phyloP scores from a whole-genome alignment of 2,113 vertebrate genomes.

The Parus major region DNA sequence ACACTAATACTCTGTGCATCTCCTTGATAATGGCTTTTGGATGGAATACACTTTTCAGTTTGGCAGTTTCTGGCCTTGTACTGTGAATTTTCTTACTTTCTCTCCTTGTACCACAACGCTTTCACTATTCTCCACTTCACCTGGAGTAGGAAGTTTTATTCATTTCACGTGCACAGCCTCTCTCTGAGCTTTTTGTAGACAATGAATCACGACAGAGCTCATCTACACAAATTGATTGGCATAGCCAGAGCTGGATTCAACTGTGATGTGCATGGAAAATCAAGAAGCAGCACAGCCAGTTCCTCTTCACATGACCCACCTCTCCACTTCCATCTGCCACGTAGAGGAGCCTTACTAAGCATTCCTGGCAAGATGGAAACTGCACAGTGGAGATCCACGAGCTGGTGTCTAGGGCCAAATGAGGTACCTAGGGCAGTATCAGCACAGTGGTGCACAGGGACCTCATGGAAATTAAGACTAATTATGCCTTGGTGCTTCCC shows the following conservation, averaged over 20 bases:
- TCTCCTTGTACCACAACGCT: background rate
- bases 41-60: background rate
- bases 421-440: background rate
- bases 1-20: constrained; percentile 23
- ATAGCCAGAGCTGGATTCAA: background rate
- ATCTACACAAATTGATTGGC: background rate
- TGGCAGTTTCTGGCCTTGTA: background rate
- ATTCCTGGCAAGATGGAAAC: background rate
- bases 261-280: background rate
- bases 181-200: background rate
- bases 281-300: background rate
- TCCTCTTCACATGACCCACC: constrained; percentile 18
- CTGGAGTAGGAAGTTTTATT: background rate
- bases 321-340: background rate
- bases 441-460: background rate
- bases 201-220: constrained; percentile 29
- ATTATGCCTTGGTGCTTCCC: background rate
- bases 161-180: background rate
- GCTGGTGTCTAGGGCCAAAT: background rate
- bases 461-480: background rate
- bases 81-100: background rate
- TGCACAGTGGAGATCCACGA: background rate
- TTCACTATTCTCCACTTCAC: background rate
- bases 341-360: background rate
- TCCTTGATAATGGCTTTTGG: constrained; percentile 48